Evolutionary conservation across 1,140 invertebrate species (phyloP).

Genomic region (Drosophila sturtevanti): DNA sequence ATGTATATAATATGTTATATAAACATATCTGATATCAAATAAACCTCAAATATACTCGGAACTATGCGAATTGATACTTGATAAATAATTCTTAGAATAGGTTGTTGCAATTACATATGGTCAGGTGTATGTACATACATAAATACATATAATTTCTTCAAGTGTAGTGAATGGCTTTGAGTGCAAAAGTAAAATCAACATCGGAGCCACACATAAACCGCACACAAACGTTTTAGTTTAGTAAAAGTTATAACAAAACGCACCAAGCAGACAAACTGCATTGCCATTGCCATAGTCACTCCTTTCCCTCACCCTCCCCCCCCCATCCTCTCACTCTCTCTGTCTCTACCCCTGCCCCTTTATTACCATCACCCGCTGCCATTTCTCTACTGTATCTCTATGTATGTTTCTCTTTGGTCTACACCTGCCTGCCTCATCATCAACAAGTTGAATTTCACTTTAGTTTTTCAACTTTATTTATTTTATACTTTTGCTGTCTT

Average conservation of each 20-base stretch:
- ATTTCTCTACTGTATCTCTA: constrained; percentile 14
- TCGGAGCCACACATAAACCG: constrained; percentile 9
- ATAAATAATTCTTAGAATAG: too few species aligned
- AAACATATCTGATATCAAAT: too few species aligned
- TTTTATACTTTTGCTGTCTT: constrained; percentile 67
- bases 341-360: neutral
- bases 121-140: neutral
- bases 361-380: neutral
- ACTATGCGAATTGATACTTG: too few species aligned
- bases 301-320: neutral
- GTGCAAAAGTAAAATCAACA: constrained; percentile 39
- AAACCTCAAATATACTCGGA: too few species aligned
- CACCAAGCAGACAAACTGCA: constrained; percentile 41
- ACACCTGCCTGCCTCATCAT: constrained; percentile 35
- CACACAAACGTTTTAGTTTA: constrained; percentile 45
- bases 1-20: too few species aligned
- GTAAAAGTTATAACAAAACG: constrained; percentile 73
- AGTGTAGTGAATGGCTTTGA: constrained; percentile 41
- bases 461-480: constrained; percentile 74
- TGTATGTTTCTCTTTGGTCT: constrained; percentile 21
- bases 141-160: constrained; percentile 10
- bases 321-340: neutral
- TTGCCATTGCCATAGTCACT: constrained; percentile 41
- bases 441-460: constrained; percentile 64
- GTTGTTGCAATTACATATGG: neutral